phyloP scores from a whole-genome alignment of 2,888 invertebrate species.

The Tetramorium bicarinatum region DNA sequence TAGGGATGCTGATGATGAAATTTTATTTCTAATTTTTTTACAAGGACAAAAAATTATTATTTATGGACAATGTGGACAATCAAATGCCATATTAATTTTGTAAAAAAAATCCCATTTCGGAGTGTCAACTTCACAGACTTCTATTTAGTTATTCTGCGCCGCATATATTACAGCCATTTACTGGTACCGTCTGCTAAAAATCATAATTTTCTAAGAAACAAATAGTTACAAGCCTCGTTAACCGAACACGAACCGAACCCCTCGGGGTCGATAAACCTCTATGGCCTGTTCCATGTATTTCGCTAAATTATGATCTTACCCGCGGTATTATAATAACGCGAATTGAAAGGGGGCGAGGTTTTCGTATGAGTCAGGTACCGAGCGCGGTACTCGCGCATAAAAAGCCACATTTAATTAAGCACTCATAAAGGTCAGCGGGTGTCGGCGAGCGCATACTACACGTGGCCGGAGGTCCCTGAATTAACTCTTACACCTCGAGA shows the following conservation, averaged over 20 bases:
- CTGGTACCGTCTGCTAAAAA: neutral
- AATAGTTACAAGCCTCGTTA: conserved; percentile 22
- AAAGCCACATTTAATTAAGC: conserved; percentile 74
- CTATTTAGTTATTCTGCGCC: neutral
- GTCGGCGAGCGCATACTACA: conserved; percentile 55
- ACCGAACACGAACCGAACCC: neutral
- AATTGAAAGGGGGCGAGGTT: conserved; percentile 41
- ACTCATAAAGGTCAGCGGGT: conserved; percentile 61
- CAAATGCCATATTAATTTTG: too few species aligned
- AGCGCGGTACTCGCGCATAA: conserved; percentile 52
- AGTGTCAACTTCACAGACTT: too few species aligned
- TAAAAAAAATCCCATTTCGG: too few species aligned
- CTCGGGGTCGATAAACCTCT: neutral
- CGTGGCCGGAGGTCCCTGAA: conserved; percentile 69
- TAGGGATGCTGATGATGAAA: too few species aligned
- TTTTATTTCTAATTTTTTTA: too few species aligned
- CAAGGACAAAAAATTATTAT: too few species aligned
- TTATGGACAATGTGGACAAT: too few species aligned
- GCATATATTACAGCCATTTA: neutral
- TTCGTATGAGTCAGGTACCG: conserved; percentile 43
- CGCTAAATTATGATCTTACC: conserved; percentile 42
- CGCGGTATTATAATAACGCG: conserved; percentile 39
- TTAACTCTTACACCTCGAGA: conserved; percentile 70
- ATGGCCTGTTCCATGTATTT: neutral
- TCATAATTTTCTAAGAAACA: neutral